Percentiles rank a stretch among this genome's conserved stretches.
Conservation (phyloP, 1,140 invertebrate genomes). For the Drosophila sucinea region DNA sequence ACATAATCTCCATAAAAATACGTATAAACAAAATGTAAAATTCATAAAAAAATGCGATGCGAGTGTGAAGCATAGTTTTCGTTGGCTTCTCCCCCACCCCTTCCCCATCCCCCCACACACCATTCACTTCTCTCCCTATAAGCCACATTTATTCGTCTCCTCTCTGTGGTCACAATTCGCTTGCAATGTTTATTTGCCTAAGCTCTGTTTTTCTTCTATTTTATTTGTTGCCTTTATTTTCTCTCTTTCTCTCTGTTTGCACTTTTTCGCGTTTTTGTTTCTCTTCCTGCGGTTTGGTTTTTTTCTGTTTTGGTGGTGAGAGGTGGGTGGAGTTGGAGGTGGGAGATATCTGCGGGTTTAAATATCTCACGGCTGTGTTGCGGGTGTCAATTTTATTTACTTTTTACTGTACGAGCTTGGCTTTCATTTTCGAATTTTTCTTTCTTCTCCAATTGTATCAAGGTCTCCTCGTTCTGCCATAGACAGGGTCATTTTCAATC, state of each 20-base stretch:
- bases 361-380: slow-evolving; percentile 39
- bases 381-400: slow-evolving; percentile 64
- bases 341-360: slow-evolving; percentile 23
- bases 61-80: slow-evolving; percentile 30
- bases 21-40: slow-evolving; percentile 68
- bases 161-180: slow-evolving; percentile 34
- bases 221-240: not conserved
- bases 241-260: slow-evolving; percentile 22
- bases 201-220: slow-evolving; percentile 62
- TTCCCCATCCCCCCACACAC: not conserved
- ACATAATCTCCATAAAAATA: slow-evolving; percentile 63
- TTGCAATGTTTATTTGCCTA: slow-evolving; percentile 69
- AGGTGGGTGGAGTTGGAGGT: not conserved
- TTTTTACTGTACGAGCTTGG: slow-evolving; percentile 58
- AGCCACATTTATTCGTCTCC: slow-evolving; percentile 37
- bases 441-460: not conserved
- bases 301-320: slow-evolving; percentile 10
- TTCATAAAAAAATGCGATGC: slow-evolving; percentile 50
- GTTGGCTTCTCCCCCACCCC: not conserved
- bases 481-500: slow-evolving; percentile 8
- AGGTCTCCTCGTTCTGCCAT: not conserved
- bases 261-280: slow-evolving; percentile 31
- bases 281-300: slow-evolving; percentile 21
- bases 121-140: slow-evolving; percentile 1
- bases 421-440: slow-evolving; percentile 46